A percentile compares a stretch with the other conserved stretches of the same genome.
Conservation (phyloP, 1,140 invertebrate species). For the Drosophila teissieri region DNA sequence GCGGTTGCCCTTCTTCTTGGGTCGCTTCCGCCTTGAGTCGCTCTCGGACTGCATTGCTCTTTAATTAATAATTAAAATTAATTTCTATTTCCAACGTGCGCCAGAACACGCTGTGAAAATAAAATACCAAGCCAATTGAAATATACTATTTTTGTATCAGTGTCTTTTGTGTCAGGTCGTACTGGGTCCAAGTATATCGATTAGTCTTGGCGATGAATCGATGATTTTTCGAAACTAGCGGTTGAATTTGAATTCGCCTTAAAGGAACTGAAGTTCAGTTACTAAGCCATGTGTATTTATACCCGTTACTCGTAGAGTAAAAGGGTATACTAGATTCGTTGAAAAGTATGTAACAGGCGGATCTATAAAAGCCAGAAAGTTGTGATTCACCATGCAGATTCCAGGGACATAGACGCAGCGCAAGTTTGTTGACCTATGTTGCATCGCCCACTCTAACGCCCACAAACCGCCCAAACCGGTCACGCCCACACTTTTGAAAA, state of each 20-base stretch:
- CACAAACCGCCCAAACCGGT: too few species aligned
- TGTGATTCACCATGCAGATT: too few species aligned
- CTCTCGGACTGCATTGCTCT: constrained; percentile 45
- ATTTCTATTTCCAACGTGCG: constrained; percentile 33
- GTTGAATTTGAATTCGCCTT: background rate
- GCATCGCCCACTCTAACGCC: too few species aligned
- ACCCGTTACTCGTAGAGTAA: too few species aligned
- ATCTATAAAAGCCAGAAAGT: too few species aligned
- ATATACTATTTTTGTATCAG: background rate
- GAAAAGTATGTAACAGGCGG: too few species aligned
- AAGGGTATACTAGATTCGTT: too few species aligned
- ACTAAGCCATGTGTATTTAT: too few species aligned
- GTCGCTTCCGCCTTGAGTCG: constrained; percentile 60
- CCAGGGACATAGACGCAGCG: too few species aligned
- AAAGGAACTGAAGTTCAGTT: too few species aligned
- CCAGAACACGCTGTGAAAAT: constrained; percentile 13
- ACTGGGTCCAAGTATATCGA: background rate
- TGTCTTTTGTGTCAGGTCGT: background rate
- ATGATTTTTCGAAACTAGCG: background rate
- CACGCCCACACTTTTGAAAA: too few species aligned
- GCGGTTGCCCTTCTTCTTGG: constrained; percentile 71
- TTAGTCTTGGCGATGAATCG: background rate
- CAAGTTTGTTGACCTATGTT: too few species aligned
- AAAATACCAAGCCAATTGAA: background rate
- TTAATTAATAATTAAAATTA: constrained; percentile 4